Evolutionary conservation across 2,888 invertebrate species (phyloP).

Genomic region (Pteria penguin): DNA sequence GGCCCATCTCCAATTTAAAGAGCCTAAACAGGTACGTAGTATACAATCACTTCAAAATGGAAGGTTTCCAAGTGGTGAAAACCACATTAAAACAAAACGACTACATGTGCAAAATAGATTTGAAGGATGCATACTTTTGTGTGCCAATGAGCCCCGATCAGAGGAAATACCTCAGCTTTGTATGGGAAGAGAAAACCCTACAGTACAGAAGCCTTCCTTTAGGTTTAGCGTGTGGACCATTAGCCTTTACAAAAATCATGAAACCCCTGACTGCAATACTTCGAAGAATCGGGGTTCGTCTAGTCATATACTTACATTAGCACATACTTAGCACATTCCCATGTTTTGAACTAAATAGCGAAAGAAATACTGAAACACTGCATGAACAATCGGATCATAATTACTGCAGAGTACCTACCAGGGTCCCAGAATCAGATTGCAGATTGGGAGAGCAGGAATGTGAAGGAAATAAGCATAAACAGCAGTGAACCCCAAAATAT

Average conservation of each 20-base stretch:
- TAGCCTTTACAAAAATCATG: neutral
- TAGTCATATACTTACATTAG: neutral
- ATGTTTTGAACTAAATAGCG: neutral
- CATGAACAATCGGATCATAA: slow-evolving; percentile 5
- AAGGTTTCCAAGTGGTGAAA: neutral
- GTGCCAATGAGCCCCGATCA: neutral
- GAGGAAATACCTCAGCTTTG: neutral
- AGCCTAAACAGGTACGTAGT: neutral
- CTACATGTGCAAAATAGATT: neutral
- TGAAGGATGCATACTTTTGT: neutral
- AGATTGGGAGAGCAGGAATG: slow-evolving; percentile 21
- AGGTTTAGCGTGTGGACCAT: neutral
- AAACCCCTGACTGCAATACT: neutral
- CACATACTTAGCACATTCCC: neutral
- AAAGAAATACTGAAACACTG: neutral
- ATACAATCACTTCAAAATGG: neutral
- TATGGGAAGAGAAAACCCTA: no score
- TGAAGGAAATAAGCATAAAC: slow-evolving; percentile 6
- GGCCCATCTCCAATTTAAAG: neutral
- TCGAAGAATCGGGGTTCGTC: neutral
- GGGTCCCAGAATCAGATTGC: slow-evolving; percentile 16
- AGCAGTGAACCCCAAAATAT: slow-evolving; percentile 14
- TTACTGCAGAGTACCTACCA: slow-evolving; percentile 24
- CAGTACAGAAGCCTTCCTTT: no score
- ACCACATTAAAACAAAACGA: neutral